Conservation (phyloP, 1,140 invertebrate species). For the Reticulitermes speratus region DNA sequence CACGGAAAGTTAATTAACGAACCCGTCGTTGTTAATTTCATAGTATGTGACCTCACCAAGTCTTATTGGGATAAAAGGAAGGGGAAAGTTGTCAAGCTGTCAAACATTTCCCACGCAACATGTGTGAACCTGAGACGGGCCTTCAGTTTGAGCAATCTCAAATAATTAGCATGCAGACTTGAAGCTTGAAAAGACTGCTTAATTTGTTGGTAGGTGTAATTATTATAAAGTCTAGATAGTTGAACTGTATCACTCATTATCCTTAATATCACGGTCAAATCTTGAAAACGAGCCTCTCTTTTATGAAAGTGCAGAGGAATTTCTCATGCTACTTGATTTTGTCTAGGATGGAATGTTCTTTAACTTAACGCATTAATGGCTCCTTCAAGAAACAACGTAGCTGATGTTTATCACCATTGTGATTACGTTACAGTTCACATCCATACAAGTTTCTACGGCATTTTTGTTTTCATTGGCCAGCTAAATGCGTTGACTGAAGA, state of each 20-base stretch:
- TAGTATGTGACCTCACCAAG: background rate
- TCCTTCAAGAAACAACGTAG: background rate
- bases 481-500: too few relatives aligned
- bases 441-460: too few relatives aligned
- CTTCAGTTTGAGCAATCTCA: background rate
- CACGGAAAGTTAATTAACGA: background rate
- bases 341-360: background rate
- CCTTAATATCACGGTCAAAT: too few relatives aligned
- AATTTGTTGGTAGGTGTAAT: background rate
- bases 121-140: background rate
- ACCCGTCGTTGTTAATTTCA: background rate
- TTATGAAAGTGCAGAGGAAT: too few relatives aligned
- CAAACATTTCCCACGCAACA: background rate
- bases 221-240: background rate
- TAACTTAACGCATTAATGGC: background rate
- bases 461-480: too few relatives aligned
- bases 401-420: background rate
- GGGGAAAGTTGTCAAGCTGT: background rate
- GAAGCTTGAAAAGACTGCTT: background rate
- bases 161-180: background rate
- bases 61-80: background rate
- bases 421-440: background rate
- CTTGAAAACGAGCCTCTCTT: too few relatives aligned
- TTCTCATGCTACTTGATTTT: too few relatives aligned
- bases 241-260: background rate